A percentile compares a stretch with the other conserved stretches of the same genome.
phyloP scores from a whole-genome alignment of 35 echinoderm and acorn worm species.

The Lytechinus pictus region DNA sequence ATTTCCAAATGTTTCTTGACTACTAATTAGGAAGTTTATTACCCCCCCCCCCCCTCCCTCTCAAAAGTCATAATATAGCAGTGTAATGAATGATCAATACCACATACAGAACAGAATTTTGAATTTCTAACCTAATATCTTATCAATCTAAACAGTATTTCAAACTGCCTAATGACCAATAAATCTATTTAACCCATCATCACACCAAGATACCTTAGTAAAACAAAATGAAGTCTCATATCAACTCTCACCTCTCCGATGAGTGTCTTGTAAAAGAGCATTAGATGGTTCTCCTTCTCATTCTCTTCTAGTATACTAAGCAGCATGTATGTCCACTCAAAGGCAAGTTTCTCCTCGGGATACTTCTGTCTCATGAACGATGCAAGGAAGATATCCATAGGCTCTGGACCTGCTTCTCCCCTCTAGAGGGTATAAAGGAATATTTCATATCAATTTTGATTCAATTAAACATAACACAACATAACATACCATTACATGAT shows the following conservation, averaged over 20 bases:
- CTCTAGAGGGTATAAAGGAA: neutral
- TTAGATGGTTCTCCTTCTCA: slow-evolving; percentile 70
- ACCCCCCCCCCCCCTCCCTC: too few relatives aligned
- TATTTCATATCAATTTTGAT: too few relatives aligned
- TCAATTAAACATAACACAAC: too few relatives aligned
- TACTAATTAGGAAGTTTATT: too few relatives aligned
- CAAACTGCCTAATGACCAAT: slow-evolving; percentile 32
- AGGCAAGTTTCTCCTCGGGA: slow-evolving; percentile 68
- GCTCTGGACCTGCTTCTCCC: slow-evolving; percentile 58
- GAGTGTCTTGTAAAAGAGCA: slow-evolving; percentile 78
- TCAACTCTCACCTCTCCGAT: slow-evolving; percentile 76
- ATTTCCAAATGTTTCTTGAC: too few relatives aligned
- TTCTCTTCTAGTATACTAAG: slow-evolving; percentile 70
- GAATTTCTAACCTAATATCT: neutral
- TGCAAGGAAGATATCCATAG: slow-evolving; percentile 69
- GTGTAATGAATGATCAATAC: too few relatives aligned
- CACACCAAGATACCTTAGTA: neutral
- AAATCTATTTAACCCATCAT: neutral
- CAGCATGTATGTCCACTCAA: slow-evolving; percentile 88
- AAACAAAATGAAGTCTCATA: neutral
- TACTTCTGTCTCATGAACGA: slow-evolving; percentile 80
- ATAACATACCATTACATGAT: too few relatives aligned
- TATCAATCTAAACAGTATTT: too few relatives aligned
- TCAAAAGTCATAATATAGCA: too few relatives aligned
- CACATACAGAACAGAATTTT: neutral